These are phyloP conservation scores for Salvelinus sp. DNA, from an alignment of 2,113 vertebrate genomes.

Conservation along the genomic window DNA sequence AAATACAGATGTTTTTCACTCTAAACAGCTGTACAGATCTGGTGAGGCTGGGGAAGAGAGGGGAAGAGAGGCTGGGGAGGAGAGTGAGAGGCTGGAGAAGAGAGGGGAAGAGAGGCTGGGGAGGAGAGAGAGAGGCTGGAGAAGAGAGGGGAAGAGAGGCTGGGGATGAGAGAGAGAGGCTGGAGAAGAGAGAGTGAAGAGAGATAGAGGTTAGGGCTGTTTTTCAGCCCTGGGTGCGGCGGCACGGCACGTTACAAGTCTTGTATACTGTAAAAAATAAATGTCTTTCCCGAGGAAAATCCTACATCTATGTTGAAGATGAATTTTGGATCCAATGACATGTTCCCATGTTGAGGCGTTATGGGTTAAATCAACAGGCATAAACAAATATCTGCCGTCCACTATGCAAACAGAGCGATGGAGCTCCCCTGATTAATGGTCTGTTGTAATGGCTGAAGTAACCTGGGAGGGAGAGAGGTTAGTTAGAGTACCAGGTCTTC, in stretches of 20 bases:
- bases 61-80: no score
- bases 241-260: neutral
- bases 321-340: constrained; percentile 50
- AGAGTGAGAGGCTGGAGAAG: no score
- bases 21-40: constrained; percentile 69
- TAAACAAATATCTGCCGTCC: constrained; percentile 54
- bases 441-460: constrained; percentile 57
- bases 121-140: no score
- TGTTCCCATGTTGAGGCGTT: constrained; percentile 59
- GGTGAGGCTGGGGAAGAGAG: constrained; percentile 19
- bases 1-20: constrained; percentile 82
- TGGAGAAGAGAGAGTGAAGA: constrained; percentile 9
- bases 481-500: constrained; percentile 16
- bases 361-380: constrained; percentile 65
- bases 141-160: no score
- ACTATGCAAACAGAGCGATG: constrained; percentile 61
- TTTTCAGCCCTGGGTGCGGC: constrained; percentile 36
- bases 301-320: constrained; percentile 40
- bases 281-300: constrained; percentile 16
- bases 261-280: neutral
- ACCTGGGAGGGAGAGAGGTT: constrained; percentile 20
- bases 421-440: constrained; percentile 69
- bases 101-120: no score
- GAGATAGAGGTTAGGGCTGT: constrained; percentile 37
- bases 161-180: no score